Percentiles rank a stretch among this genome's conserved stretches.
These are phyloP conservation scores for Cheilosia pagana DNA, from an alignment of 2,888 invertebrate genomes.

Conservation along the genomic window DNA sequence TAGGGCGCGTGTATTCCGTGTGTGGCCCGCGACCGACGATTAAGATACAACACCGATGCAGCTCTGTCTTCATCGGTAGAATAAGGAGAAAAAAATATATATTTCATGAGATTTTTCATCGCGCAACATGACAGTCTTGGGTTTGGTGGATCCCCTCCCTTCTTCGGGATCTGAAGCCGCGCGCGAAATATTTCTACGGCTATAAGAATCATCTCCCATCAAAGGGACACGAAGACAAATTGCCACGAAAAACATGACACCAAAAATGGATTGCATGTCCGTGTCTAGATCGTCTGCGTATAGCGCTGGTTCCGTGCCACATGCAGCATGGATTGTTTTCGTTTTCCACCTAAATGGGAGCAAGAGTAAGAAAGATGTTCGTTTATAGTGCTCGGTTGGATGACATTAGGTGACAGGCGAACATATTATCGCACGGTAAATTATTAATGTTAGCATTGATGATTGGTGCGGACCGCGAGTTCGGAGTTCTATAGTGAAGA, in stretches of 20 bases:
- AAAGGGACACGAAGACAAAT: constrained; percentile 80
- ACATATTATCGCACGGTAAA: constrained; percentile 75
- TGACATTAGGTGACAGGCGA: constrained; percentile 77
- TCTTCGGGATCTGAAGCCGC: not conserved
- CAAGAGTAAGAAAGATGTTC: constrained; percentile 73
- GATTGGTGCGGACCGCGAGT: constrained; percentile 39
- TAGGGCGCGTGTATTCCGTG: constrained; percentile 60
- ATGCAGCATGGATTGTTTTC: constrained; percentile 42
- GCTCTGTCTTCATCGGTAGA: constrained; percentile 21
- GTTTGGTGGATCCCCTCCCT: not conserved
- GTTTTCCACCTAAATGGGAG: constrained; percentile 35
- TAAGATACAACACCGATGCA: constrained; percentile 37
- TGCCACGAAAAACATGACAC: constrained; percentile 82
- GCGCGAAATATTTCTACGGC: constrained; percentile 40
- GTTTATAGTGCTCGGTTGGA: constrained; percentile 64
- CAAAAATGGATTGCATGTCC: constrained; percentile 76
- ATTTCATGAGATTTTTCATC: constrained; percentile 58
- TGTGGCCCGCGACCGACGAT: constrained; percentile 60
- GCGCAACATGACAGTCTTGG: constrained; percentile 18
- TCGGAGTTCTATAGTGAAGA: constrained; percentile 8
- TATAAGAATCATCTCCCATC: constrained; percentile 63
- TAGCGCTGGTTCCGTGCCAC: constrained; percentile 26
- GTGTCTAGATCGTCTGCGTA: constrained; percentile 40
- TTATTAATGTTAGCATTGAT: constrained; percentile 56
- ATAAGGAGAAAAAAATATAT: constrained; percentile 11